These are phyloP conservation scores for Morpho deidamia DNA, from an alignment of 2,888 invertebrate species.

Conservation along the genomic window DNA sequence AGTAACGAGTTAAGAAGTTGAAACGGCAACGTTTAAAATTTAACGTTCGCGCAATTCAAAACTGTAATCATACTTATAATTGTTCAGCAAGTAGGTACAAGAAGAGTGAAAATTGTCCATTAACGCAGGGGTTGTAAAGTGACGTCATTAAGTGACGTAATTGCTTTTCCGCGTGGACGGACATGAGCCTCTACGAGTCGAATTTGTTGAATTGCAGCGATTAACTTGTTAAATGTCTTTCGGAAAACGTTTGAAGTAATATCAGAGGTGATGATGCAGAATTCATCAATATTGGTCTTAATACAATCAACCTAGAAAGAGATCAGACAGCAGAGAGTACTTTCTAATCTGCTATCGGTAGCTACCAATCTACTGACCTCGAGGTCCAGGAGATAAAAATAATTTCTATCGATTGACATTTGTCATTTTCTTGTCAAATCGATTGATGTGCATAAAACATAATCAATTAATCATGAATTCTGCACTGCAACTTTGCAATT, in stretches of 20 bases:
- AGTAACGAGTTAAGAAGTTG: too few relatives aligned
- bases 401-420: too few relatives aligned
- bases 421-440: too few relatives aligned
- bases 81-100: conserved; percentile 12
- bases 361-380: too few relatives aligned
- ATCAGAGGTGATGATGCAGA: conserved; percentile 13
- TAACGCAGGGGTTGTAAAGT: conserved; percentile 57
- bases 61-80: conserved; percentile 9
- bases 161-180: conserved; percentile 75
- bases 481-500: too few relatives aligned
- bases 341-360: too few relatives aligned
- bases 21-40: neutral
- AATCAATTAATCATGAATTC: too few relatives aligned
- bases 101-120: conserved; percentile 64
- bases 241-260: conserved; percentile 36
- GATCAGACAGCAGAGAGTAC: too few relatives aligned
- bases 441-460: too few relatives aligned
- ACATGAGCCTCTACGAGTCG: conserved; percentile 46
- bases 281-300: neutral
- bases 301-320: too few relatives aligned
- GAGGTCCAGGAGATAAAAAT: too few relatives aligned
- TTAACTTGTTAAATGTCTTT: conserved; percentile 73
- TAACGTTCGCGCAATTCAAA: conserved; percentile 7
- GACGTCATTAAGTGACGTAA: conserved; percentile 73
- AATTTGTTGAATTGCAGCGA: conserved; percentile 71